Base-by-base conservation (phyloP, 2,797 vertebrate genomes). In the Muscicapa striata region DNA sequence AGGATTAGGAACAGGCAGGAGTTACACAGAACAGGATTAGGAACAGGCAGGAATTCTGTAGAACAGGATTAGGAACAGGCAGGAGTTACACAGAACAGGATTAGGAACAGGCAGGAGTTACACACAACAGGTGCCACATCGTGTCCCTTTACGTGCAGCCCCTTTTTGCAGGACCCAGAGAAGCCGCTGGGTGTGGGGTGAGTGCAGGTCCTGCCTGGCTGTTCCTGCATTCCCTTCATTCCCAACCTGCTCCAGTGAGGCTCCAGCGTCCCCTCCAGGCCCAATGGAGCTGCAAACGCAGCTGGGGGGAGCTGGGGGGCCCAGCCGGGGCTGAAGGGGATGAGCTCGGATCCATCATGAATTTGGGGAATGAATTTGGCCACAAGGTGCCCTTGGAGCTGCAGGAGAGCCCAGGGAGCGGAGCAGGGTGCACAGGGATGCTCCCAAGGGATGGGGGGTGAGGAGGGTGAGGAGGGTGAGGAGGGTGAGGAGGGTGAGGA, bases 361-460 rank as follows among this genome's bases (percentile, higher is more conserved):
- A 27, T 16, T 27, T 49, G 49, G 26, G 6, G 48, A 27, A 49
- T 27, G 15, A 34, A 34, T 34, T 16, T 17, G 68, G 11, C 16
- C 52, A 29, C 63, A 7, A 9, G 36, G 14, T 8, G 20, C 27
- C 24, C 52, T 4, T 59, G 57, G 59, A 63, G 67, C 58, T 58
- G 15, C 41, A 18, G 57, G 24, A 64, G 36, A 24, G 45, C 77
- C 49, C 49, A 12, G 46, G 48, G 34, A 27, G 4, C 2, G 14
- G 22, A 15, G 58, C 0, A 15, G 84, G 11, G 23, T 30, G 34
- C 1, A 0, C 16, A 12, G 46, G 34, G 73, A 2, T 11, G 14
- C 51, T 29, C 72, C 4, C 21, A 3, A 15, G 62, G 54, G 27
- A 34, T 78, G 5, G 76, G 93, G 89, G 38, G 5, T 34, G 34